phyloP scores from a whole-genome alignment of 2,888 invertebrate species.

The Eupithecia insigniata region DNA sequence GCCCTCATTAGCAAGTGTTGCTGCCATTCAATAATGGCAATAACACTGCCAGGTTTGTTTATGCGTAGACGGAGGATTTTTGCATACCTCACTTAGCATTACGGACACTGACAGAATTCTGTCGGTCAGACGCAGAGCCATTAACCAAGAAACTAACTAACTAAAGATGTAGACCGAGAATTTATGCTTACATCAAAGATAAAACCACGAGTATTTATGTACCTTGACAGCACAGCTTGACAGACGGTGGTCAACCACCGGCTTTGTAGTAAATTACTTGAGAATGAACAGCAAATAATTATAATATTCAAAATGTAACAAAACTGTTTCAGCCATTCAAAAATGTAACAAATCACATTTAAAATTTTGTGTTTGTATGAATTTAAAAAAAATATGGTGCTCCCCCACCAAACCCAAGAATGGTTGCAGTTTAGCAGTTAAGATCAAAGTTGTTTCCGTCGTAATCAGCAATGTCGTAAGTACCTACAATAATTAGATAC shows the following conservation, averaged over 20 bases:
- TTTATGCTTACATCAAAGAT: too few relatives aligned
- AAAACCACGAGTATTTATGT: neutral
- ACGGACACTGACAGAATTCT: too few relatives aligned
- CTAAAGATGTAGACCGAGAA: too few relatives aligned
- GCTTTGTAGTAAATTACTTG: neutral
- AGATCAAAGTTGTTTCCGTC: neutral
- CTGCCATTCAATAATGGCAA: slow-evolving; percentile 96
- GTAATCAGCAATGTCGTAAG: neutral
- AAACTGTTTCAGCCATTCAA: neutral
- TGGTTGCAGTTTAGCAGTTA: neutral
- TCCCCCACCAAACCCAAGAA: neutral
- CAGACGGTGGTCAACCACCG: neutral
- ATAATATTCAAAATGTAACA: neutral
- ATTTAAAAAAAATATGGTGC: neutral
- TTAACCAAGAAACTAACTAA: too few relatives aligned
- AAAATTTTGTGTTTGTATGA: neutral
- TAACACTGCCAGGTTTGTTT: slow-evolving; percentile 96
- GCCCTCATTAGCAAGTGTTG: too few relatives aligned
- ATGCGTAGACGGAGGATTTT: too few relatives aligned
- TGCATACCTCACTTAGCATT: too few relatives aligned
- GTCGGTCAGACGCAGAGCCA: too few relatives aligned
- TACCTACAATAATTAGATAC: neutral
- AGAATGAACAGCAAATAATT: neutral
- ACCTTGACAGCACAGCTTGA: too few relatives aligned
- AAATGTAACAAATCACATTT: neutral